phyloP scores from a whole-genome alignment of 2,113 vertebrate genomes.

The Syngnathoides biaculeatus region DNA sequence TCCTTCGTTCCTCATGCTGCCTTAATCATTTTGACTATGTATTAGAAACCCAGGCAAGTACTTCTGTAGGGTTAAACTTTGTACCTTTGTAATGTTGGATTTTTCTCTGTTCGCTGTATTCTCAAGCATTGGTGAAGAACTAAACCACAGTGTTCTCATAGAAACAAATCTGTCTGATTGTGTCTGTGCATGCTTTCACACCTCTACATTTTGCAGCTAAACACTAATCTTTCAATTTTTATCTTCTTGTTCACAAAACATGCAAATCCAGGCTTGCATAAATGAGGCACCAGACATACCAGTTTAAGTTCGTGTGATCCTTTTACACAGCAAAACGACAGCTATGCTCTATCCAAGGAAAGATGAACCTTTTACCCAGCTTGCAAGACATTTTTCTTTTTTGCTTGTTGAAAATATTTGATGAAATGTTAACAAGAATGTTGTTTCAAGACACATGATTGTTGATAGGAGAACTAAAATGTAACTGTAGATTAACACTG shows the following conservation, averaged over 20 bases:
- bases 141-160: not conserved
- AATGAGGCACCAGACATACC: not conserved
- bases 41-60: not conserved
- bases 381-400: not conserved
- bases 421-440: constrained; percentile 1
- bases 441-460: constrained; percentile 7
- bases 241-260: constrained; percentile 12
- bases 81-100: not conserved
- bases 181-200: constrained; percentile 9
- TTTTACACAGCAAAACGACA: not conserved
- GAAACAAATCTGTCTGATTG: constrained; percentile 1
- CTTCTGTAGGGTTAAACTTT: not conserved
- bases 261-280: constrained; percentile 7
- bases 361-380: not conserved
- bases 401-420: not conserved
- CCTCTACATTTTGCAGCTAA: constrained; percentile 17
- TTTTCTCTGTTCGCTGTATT: not conserved
- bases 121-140: not conserved
- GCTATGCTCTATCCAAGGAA: not conserved
- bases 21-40: not conserved
- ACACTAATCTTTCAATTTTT: constrained; percentile 9
- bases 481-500: not conserved
- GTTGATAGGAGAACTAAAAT: not conserved
- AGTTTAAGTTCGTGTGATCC: not conserved
- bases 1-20: not conserved